phyloP scores from a whole-genome alignment of 1,140 invertebrate genomes.

The Dysdera silvatica region DNA sequence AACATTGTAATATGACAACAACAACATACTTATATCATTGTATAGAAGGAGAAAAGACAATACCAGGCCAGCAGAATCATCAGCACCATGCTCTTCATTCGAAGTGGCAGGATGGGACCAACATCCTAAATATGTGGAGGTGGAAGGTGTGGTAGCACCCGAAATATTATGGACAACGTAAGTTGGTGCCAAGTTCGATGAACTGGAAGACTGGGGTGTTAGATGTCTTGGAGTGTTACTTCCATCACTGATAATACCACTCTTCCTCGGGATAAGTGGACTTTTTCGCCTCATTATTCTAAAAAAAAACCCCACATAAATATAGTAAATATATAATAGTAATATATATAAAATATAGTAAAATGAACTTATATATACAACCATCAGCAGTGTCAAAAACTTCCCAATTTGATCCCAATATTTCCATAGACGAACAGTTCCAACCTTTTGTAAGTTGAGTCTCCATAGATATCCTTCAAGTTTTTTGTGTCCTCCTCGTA shows the following conservation, averaged over 20 bases:
- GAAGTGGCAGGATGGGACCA: slow-evolving; percentile 7
- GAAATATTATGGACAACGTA: slow-evolving; percentile 2
- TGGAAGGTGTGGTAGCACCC: slow-evolving; percentile 17
- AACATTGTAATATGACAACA: background rate
- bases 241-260: slow-evolving; percentile 11
- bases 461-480: too few species aligned
- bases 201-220: slow-evolving; percentile 10
- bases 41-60: background rate
- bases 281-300: slow-evolving; percentile 25
- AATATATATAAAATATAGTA: background rate
- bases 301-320: too few species aligned
- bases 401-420: too few species aligned
- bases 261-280: slow-evolving; percentile 20
- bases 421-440: too few species aligned
- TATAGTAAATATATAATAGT: background rate
- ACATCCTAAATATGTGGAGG: slow-evolving; percentile 13
- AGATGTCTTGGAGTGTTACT: slow-evolving; percentile 23
- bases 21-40: background rate
- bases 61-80: slow-evolving; percentile 12
- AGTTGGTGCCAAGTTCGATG: slow-evolving; percentile 15
- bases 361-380: too few species aligned
- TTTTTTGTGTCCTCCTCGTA: too few species aligned
- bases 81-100: slow-evolving; percentile 7
- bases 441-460: too few species aligned
- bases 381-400: too few species aligned